Evolutionary conservation across 2,888 invertebrate genomes (phyloP).

Genomic region (Lochmaea capreae): DNA sequence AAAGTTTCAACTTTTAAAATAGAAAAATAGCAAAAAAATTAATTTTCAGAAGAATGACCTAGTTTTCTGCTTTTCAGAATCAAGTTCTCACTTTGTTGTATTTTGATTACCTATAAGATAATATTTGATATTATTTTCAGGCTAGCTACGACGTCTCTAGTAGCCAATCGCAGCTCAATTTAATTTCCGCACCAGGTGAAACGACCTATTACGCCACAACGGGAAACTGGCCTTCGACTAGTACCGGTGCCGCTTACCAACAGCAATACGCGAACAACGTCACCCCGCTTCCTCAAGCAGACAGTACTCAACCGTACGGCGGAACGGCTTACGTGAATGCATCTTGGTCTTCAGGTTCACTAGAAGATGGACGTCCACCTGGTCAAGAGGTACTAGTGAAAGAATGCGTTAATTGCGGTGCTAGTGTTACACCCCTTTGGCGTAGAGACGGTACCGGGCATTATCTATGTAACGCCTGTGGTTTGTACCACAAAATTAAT

Average conservation of each 20-base stretch:
- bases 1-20: no score
- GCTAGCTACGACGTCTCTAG: conserved; percentile 44
- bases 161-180: conserved; percentile 70
- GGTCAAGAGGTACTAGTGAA: conserved; percentile 71
- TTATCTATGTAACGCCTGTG: conserved; percentile 89
- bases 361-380: conserved; percentile 44
- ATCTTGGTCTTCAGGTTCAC: conserved; percentile 37
- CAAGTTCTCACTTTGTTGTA: no score
- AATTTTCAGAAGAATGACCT: no score
- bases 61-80: no score
- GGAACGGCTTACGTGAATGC: conserved; percentile 36
- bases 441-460: conserved; percentile 87
- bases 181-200: conserved; percentile 67
- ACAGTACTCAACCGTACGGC: conserved; percentile 44
- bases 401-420: conserved; percentile 78
- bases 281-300: conserved; percentile 46
- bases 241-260: conserved; percentile 30
- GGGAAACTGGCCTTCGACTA: conserved; percentile 36
- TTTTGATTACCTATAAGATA: no score
- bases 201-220: conserved; percentile 54
- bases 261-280: conserved; percentile 33
- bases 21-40: no score
- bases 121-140: conserved; percentile 38
- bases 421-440: conserved; percentile 82
- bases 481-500: conserved; percentile 72